Evolutionary conservation across 2,888 invertebrate species (phyloP).

Genomic region (Lithosia quadra): DNA sequence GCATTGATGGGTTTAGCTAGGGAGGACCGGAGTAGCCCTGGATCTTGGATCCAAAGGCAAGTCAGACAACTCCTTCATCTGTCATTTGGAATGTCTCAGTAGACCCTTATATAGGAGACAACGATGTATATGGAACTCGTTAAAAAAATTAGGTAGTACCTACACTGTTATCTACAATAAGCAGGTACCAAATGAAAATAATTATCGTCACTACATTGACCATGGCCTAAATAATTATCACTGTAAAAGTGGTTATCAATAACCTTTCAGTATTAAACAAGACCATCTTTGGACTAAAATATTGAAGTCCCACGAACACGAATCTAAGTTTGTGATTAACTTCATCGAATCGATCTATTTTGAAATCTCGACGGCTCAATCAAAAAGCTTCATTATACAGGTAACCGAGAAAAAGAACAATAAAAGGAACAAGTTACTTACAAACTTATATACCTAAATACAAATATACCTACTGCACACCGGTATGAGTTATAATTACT

Average conservation of each 20-base stretch:
- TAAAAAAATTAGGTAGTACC: background rate
- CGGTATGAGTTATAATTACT: too few relatives aligned
- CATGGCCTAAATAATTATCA: conserved; percentile 15
- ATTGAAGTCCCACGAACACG: background rate
- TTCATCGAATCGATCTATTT: background rate
- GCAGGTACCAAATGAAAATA: background rate
- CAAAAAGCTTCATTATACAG: background rate
- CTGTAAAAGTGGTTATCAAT: conserved; percentile 2
- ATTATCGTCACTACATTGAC: background rate
- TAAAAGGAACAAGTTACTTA: too few relatives aligned
- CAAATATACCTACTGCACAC: too few relatives aligned
- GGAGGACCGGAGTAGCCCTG: too few relatives aligned
- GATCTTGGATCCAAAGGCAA: too few relatives aligned
- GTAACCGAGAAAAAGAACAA: too few relatives aligned
- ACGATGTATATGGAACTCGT: too few relatives aligned
- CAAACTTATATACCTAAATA: too few relatives aligned
- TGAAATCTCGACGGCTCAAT: background rate
- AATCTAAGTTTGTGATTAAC: background rate
- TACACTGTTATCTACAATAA: background rate
- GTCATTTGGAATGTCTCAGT: too few relatives aligned
- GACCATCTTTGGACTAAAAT: background rate
- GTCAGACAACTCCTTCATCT: too few relatives aligned
- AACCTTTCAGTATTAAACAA: conserved; percentile 11
- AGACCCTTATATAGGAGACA: too few relatives aligned
- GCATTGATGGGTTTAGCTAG: too few relatives aligned